phyloP scores from a whole-genome alignment of 2,888 invertebrate genomes.

The Amphiduros pacificus region DNA sequence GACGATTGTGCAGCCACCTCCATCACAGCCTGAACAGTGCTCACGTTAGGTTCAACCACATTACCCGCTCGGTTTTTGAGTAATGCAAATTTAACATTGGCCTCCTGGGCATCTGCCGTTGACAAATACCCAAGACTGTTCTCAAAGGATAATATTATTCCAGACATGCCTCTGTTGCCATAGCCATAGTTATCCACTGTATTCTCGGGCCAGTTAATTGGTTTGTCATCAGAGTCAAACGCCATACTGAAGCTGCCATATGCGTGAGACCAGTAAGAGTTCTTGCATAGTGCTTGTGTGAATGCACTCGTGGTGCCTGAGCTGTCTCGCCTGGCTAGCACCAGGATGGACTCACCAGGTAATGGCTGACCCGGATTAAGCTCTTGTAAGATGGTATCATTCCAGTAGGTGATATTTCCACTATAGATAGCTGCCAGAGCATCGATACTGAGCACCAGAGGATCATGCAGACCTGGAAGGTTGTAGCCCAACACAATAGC shows the following conservation, averaged over 20 bases:
- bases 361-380: slow-evolving; percentile 13
- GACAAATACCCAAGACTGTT: slow-evolving; percentile 23
- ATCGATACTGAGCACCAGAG: slow-evolving; percentile 7
- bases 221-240: background rate
- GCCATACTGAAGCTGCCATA: slow-evolving; percentile 15
- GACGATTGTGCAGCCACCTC: background rate
- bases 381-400: slow-evolving; percentile 1
- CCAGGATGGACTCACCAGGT: slow-evolving; percentile 17
- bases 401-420: slow-evolving; percentile 15
- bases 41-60: slow-evolving; percentile 3
- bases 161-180: slow-evolving; percentile 34
- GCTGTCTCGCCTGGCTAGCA: slow-evolving; percentile 23
- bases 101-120: slow-evolving; percentile 19
- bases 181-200: slow-evolving; percentile 15
- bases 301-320: slow-evolving; percentile 15
- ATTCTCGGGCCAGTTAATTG: background rate
- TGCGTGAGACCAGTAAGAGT: background rate
- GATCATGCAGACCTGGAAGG: background rate
- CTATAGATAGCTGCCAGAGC: slow-evolving; percentile 17
- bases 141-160: slow-evolving; percentile 29
- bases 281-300: slow-evolving; percentile 5
- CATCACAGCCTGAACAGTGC: slow-evolving; percentile 21
- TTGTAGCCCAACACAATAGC: slow-evolving; percentile 26
- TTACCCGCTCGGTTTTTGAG: slow-evolving; percentile 9
- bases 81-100: background rate